Base-by-base conservation (phyloP, 1,140 invertebrate genomes). In the Drosophila lacertosa region DNA sequence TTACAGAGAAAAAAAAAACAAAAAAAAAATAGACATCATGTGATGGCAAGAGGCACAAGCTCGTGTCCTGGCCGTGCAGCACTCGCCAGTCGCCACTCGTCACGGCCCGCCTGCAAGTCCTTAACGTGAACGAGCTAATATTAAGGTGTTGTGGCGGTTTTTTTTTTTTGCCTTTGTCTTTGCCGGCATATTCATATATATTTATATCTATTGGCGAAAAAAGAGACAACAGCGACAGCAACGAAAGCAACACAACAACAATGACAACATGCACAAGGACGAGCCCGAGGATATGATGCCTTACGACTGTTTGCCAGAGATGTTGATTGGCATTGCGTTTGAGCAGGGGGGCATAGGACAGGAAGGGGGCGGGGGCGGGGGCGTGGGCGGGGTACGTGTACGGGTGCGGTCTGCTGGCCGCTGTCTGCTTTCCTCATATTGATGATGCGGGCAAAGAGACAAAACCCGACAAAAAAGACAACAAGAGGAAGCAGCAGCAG, bases 231-330 rank as follows among this genome's bases (percentile, higher is more conserved):
- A 47, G 64, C 29, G 63, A n/a, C n/a, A n/a, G n/a, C n/a, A n/a
- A n/a, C n/a, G n/a, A 39, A 47, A 51, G 58, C 62, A 63, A 39
- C 37, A 39, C 16, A 42, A 42, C 58, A 65, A 78, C 68, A 76
- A 82, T 62, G 58, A 71, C 65, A 71, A 67, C 68, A 67, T 74
- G 45, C 9, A 70, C 13, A 69, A 79, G 60, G 53, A 71, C 51
- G 39, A 35, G 55, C 24, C 59, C 37, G 50, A 72, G 59, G 47
- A 45, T 26, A 29, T 32, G 51, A 62, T 80, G 70, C 77, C 82
- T 88, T 86, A 88, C 82, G 82, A 88, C 50, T 86, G 82, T 86
- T 86, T 82, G 82, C 82, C 88, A 88, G 82, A 86, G 82, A 88
- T 86, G 82, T 86, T 86, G 81, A 86, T 86, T 86, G 81, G 81